A percentile compares a stretch with the other conserved stretches of the same genome.
phyloP scores from a whole-genome alignment of 92 coral and sea anemone species.

The Porites divaricata region DNA sequence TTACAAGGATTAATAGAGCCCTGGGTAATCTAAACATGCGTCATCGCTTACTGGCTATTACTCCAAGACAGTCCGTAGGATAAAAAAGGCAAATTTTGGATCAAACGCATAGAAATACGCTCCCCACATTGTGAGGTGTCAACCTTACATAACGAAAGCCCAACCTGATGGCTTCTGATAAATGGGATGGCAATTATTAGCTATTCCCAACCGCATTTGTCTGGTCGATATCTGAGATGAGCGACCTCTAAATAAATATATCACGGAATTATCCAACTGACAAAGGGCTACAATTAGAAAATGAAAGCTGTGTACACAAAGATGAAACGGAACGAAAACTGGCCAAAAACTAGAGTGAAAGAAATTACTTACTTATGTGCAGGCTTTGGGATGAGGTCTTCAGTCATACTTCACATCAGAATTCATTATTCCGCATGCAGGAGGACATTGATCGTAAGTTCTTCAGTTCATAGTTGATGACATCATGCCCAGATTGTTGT shows the following conservation, averaged over 20 bases:
- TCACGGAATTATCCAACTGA: slow-evolving; percentile 21
- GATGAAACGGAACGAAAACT: background rate
- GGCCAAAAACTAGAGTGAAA: background rate
- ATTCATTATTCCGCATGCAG: background rate
- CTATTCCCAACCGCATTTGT: background rate
- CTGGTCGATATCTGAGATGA: background rate
- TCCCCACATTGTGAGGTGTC: too few relatives aligned
- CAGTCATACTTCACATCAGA: background rate
- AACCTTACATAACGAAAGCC: background rate
- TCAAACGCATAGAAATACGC: background rate
- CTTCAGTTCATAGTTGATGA: background rate
- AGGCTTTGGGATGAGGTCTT: background rate
- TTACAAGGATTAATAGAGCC: slow-evolving; percentile 1
- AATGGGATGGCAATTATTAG: background rate
- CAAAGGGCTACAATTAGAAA: background rate
- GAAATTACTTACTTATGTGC: background rate
- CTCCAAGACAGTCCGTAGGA: background rate
- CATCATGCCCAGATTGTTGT: background rate
- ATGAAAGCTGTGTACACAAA: background rate
- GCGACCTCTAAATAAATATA: background rate
- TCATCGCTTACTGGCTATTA: slow-evolving; percentile 1
- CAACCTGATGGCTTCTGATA: background rate
- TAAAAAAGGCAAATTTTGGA: background rate
- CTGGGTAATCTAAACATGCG: slow-evolving; percentile 2
- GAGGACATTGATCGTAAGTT: too few relatives aligned